Base-by-base conservation (phyloP, 1,140 invertebrate genomes). In the Manduca sexta region DNA sequence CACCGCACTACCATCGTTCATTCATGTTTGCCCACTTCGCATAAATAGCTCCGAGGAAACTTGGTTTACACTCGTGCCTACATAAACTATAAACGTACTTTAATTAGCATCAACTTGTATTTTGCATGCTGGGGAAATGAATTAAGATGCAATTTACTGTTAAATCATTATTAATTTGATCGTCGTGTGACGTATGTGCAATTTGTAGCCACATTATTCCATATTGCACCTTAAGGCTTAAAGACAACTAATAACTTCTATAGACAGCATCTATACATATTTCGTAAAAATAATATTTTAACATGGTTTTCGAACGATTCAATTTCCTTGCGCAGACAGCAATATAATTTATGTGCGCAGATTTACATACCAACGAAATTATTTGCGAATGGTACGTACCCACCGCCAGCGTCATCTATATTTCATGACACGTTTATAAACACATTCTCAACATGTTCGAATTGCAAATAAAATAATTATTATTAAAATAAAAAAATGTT, bases 301-400 rank as follows among this genome's bases (percentile, higher is more conserved):
- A 62, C 62, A 73, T 73, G 67, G 70, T 78, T 71, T 64, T 74
- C 64, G 63, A 77, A 75, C 75, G 70, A 75, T 83, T 80, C 79
- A 83, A 83, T 83, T 80, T 83, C 79, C 79, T 69, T 69, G 69
- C 71, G 65, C 69, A 79, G 76, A 80, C 79, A 83, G 75, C 64
- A 65, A 55, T 61, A 62, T 60, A 73, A 83, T 83, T 83, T 83
- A 83, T 76, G 79, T 74, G 74, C 71, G 55, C 76, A 69, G 71
- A 80, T 83, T 83, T 81, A 79, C 70, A 77, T 76, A 63, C 64
- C 69, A 68, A 66, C 64, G 69, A 72, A 77, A 78, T 79, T 77
- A 79, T 80, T 78, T 75, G 59, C 67, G 79, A 80, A 78, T 68
- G 66, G 64, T 66, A 29, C 41, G 64, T 66, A 29, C 41, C 14